A percentile compares a stretch with the other conserved stretches of the same genome.
Evolutionary conservation across 2,797 vertebrate genomes (phyloP).

Genomic region (Lithobates sylvaticus): DNA sequence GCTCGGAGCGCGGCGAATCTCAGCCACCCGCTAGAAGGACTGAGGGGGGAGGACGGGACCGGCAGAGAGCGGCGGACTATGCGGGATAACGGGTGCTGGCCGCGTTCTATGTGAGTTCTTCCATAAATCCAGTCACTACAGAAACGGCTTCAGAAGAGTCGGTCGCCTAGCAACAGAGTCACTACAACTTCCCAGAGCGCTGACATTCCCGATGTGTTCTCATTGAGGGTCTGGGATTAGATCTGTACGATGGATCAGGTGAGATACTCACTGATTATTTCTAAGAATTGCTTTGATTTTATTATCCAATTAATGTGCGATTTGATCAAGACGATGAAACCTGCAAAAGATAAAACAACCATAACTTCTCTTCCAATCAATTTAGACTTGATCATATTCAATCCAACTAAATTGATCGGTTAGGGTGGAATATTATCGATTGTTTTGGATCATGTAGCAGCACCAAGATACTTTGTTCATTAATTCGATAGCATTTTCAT

Average conservation of each 20-base stretch:
- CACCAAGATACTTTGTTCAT: too few species aligned
- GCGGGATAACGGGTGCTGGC: not conserved
- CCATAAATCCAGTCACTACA: not conserved
- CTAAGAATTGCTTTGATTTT: too few species aligned
- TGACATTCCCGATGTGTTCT: not conserved
- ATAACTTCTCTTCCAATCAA: too few species aligned
- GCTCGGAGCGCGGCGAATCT: not conserved
- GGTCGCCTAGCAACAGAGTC: not conserved
- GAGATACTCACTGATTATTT: not conserved
- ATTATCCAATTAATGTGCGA: too few species aligned
- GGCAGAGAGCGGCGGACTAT: too few species aligned
- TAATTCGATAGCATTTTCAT: too few species aligned
- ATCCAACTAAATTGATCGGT: too few species aligned
- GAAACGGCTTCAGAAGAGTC: not conserved
- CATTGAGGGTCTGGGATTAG: not conserved
- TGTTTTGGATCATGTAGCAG: too few species aligned
- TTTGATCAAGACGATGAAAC: too few species aligned
- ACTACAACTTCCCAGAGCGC: not conserved
- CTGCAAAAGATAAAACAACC: too few species aligned
- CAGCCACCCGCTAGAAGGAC: not conserved
- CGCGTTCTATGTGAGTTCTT: not conserved
- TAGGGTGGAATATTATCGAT: too few species aligned
- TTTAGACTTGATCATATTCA: too few species aligned
- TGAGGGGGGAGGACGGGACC: not conserved
- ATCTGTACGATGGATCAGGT: not conserved